These are phyloP conservation scores for Lasiurus borealis DNA, from an alignment of 2,113 vertebrate genomes.

Conservation along the genomic window DNA sequence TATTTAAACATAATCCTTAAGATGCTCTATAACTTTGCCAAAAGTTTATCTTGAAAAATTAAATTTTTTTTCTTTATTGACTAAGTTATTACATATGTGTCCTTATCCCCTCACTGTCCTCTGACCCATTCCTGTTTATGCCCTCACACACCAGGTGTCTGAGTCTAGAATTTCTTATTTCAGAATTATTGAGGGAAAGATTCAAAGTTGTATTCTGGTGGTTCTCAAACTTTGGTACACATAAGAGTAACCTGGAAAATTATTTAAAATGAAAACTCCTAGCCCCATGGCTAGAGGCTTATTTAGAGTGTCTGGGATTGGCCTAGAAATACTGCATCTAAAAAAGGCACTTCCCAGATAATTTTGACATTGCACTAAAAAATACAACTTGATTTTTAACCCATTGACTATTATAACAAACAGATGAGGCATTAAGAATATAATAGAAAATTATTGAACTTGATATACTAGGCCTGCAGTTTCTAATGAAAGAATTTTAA, in stretches of 20 bases:
- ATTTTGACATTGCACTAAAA: background rate
- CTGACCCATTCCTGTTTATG: too few relatives aligned
- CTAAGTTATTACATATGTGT: too few relatives aligned
- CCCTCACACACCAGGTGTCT: too few relatives aligned
- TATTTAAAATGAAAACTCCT: background rate
- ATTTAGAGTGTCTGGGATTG: background rate
- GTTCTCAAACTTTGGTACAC: background rate
- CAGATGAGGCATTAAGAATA: background rate
- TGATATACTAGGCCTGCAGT: background rate
- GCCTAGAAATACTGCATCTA: background rate
- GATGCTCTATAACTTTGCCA: background rate
- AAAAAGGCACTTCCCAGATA: background rate
- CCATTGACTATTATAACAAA: background rate
- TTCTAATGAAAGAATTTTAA: slow-evolving; percentile 20
- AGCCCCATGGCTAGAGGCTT: background rate
- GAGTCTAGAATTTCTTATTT: background rate
- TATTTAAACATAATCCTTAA: background rate
- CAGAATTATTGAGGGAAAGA: background rate
- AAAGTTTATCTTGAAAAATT: background rate
- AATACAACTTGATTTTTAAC: background rate
- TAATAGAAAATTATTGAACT: background rate
- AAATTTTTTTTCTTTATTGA: background rate
- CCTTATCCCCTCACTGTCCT: too few relatives aligned
- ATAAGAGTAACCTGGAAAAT: background rate
- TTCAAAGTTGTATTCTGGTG: background rate